A percentile compares a stretch with the other conserved stretches of the same genome.
Evolutionary conservation across 2,113 vertebrate species (phyloP).

Genomic region (Montifringilla adamsi): DNA sequence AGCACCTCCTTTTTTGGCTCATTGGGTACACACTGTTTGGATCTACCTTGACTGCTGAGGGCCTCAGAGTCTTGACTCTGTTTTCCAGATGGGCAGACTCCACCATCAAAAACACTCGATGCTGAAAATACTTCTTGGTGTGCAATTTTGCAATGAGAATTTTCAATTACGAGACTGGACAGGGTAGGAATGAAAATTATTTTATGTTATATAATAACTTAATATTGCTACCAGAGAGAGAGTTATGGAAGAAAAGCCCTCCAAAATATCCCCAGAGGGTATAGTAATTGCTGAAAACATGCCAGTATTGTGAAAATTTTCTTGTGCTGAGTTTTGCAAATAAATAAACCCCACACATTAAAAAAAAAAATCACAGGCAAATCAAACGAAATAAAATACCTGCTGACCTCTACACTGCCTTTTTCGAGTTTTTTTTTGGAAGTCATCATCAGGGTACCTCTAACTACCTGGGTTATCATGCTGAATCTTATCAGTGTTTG

Average conservation of each 20-base stretch:
- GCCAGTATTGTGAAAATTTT: background rate
- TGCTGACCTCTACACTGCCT: background rate
- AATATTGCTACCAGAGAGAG: background rate
- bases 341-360: background rate
- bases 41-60: slow-evolving; percentile 9
- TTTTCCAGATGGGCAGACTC: slow-evolving; percentile 52
- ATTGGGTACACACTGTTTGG: background rate
- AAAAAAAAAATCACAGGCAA: background rate
- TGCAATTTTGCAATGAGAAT: background rate
- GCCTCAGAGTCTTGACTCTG: background rate
- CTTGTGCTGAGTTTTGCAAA: background rate
- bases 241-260: background rate
- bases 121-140: slow-evolving; percentile 12
- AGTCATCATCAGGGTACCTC: background rate
- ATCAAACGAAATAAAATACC: background rate
- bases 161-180: background rate
- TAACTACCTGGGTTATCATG: background rate
- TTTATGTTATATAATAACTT: background rate
- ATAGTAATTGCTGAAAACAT: background rate
- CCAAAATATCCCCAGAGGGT: background rate
- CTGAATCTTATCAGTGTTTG: background rate
- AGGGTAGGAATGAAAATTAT: background rate
- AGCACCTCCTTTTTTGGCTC: slow-evolving; percentile 53
- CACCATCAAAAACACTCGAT: background rate
- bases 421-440: background rate